Evolutionary conservation across 2,113 vertebrate genomes (phyloP).

Genomic region (Columba livia): DNA sequence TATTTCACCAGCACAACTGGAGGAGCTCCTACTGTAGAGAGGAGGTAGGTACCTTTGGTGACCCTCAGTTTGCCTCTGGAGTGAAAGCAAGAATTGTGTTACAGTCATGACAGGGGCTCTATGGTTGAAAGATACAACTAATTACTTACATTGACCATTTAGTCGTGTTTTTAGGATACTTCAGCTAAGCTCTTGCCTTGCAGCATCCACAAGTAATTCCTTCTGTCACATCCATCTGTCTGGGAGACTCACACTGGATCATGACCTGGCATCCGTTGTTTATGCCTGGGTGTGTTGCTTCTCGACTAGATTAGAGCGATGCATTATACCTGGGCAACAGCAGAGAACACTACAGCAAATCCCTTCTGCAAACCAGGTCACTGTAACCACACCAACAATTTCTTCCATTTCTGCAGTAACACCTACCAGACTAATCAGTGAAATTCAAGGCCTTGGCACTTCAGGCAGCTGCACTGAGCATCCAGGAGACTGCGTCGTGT

Average conservation of each 20-base stretch:
- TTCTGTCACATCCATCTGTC: neutral
- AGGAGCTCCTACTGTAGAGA: neutral
- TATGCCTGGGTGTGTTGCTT: rapidly evolving
- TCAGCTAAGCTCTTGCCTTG: neutral
- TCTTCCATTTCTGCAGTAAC: neutral
- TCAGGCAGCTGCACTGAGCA: neutral
- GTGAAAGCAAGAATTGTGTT: neutral
- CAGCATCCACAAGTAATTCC: neutral
- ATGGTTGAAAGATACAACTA: neutral
- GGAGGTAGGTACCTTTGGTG: neutral
- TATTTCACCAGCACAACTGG: neutral
- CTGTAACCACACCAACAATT: neutral
- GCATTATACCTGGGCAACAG: neutral
- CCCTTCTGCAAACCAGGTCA: neutral
- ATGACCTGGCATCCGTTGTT: neutral
- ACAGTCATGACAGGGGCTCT: neutral
- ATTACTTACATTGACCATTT: neutral
- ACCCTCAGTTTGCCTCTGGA: neutral
- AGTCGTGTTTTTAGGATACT: neutral
- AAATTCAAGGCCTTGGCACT: neutral
- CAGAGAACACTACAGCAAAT: neutral
- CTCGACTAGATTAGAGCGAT: neutral
- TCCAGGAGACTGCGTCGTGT: neutral
- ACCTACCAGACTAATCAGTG: neutral
- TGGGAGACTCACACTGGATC: neutral